Conservation (phyloP, 2,113 vertebrate species). For the Murina feae region DNA sequence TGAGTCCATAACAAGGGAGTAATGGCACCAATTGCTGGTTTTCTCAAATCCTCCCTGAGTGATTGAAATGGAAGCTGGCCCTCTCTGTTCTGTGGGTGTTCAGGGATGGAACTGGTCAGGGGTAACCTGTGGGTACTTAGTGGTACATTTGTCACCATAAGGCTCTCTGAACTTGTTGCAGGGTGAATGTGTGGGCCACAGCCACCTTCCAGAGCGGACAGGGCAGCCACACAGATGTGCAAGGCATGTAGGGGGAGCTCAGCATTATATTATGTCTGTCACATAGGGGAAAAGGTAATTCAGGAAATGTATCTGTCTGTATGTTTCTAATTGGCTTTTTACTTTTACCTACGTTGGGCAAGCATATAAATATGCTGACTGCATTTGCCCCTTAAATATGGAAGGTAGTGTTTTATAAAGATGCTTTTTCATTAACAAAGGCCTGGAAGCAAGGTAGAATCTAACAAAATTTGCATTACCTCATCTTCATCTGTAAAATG, state of each 20-base stretch:
- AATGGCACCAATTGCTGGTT: neutral
- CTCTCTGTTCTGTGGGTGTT: neutral
- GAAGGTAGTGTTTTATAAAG: conserved; percentile 17
- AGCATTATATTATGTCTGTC: neutral
- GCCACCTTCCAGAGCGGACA: neutral
- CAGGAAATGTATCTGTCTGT: neutral
- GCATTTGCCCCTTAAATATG: conserved; percentile 27
- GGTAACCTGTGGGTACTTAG: neutral
- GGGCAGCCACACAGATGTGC: neutral
- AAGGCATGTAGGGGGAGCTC: neutral
- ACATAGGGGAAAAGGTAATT: neutral
- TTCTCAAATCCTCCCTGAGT: neutral
- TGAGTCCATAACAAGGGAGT: neutral
- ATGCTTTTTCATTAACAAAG: conserved; percentile 50
- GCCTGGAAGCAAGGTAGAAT: conserved; percentile 38
- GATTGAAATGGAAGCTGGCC: neutral
- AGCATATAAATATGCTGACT: conserved; percentile 26
- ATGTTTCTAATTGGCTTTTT: conserved; percentile 13
- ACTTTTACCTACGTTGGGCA: conserved; percentile 9
- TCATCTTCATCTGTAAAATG: conserved; percentile 20
- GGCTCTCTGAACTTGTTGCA: neutral
- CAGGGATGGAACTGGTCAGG: neutral
- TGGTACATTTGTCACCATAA: neutral
- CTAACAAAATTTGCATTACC: conserved; percentile 48
- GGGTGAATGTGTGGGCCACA: neutral